These are phyloP conservation scores for Leptopterna dolabrata DNA, from an alignment of 2,888 invertebrate genomes.

Conservation along the genomic window DNA sequence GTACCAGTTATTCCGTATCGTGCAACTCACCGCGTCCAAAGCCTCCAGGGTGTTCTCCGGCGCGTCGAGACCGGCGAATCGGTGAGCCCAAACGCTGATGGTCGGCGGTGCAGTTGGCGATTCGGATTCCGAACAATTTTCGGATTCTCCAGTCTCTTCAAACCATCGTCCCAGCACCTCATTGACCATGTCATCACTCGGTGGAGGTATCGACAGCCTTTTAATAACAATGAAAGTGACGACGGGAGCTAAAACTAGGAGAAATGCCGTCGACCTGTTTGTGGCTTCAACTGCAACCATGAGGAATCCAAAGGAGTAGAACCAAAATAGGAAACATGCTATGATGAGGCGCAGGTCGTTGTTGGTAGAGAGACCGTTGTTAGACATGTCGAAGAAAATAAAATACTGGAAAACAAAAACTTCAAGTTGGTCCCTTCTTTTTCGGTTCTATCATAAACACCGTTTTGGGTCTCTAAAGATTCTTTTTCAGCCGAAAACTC, in stretches of 20 bases:
- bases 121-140: not conserved
- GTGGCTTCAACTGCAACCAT: constrained; percentile 59
- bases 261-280: constrained; percentile 40
- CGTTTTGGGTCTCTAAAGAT: no score
- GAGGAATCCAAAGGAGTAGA: constrained; percentile 46
- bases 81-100: constrained; percentile 70
- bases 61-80: constrained; percentile 81
- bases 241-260: constrained; percentile 51
- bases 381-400: not conserved
- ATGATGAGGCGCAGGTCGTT: constrained; percentile 30
- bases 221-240: constrained; percentile 55
- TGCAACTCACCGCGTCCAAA: constrained; percentile 75
- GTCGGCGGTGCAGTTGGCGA: not conserved
- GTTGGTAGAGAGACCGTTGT: not conserved
- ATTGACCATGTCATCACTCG: constrained; percentile 1
- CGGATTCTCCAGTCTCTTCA: not conserved
- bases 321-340: constrained; percentile 51
- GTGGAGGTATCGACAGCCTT: constrained; percentile 57
- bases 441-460: no score
- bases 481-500: no score
- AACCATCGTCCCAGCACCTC: constrained; percentile 51
- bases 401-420: not conserved
- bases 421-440: no score
- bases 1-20: no score
- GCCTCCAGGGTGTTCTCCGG: constrained; percentile 84